Evolutionary conservation across 1,140 invertebrate species (phyloP).

Genomic region (Drosophila lacertosa): DNA sequence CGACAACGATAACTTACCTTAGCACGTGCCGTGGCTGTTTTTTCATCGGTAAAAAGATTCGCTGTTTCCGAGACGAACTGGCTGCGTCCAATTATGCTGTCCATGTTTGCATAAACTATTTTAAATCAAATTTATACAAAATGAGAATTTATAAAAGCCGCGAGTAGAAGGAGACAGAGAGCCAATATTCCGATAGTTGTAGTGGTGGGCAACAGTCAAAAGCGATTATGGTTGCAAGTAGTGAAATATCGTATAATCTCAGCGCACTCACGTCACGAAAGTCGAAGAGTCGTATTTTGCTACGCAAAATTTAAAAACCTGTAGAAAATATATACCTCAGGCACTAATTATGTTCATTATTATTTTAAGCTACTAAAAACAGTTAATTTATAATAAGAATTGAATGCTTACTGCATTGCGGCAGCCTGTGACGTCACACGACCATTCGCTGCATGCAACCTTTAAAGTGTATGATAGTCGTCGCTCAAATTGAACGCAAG

Average conservation of each 20-base stretch:
- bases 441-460: not conserved
- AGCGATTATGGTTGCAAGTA: slow-evolving; percentile 6
- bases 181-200: slow-evolving; percentile 24
- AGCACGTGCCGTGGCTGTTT: slow-evolving; percentile 74
- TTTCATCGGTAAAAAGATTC: slow-evolving; percentile 80
- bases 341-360: too few species aligned
- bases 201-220: not conserved
- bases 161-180: slow-evolving; percentile 35
- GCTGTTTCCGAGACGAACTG: slow-evolving; percentile 80
- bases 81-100: slow-evolving; percentile 76
- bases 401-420: too few species aligned
- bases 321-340: too few species aligned
- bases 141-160: slow-evolving; percentile 32
- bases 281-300: too few species aligned
- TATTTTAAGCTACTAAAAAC: too few species aligned
- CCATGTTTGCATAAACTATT: slow-evolving; percentile 47
- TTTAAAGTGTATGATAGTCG: not conserved
- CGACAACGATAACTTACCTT: slow-evolving; percentile 46
- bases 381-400: too few species aligned
- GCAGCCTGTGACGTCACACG: not conserved
- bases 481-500: not conserved
- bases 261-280: not conserved
- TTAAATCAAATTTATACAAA: not conserved
- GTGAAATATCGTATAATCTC: not conserved
- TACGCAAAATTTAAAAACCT: too few species aligned